Conservation (phyloP, 1,140 invertebrate species). For the Sarcophaga peregrina region DNA sequence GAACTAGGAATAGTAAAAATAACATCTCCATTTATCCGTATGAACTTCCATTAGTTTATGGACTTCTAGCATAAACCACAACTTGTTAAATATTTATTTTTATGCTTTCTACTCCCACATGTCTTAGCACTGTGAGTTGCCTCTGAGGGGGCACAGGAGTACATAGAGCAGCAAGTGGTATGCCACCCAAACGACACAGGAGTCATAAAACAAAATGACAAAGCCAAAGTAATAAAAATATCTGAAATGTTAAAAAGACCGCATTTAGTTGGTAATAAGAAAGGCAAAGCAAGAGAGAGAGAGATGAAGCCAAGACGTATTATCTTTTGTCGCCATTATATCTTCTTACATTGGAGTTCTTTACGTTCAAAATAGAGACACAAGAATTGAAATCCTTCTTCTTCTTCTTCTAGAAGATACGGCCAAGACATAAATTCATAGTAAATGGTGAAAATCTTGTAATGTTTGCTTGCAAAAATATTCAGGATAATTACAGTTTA, state of each 20-base stretch:
- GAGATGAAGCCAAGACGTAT: background rate
- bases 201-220: conserved; percentile 10
- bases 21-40: background rate
- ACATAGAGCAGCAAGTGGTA: background rate
- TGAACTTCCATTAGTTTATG: conserved; percentile 1
- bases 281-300: background rate
- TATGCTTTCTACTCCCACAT: background rate
- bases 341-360: background rate
- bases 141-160: background rate
- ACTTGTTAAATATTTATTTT: conserved; percentile 16
- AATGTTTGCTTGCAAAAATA: background rate
- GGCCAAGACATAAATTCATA: background rate
- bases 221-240: background rate
- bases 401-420: background rate
- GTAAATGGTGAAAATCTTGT: background rate
- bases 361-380: background rate
- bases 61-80: background rate
- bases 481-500: background rate
- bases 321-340: background rate
- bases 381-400: background rate
- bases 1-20: background rate
- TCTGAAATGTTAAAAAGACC: background rate
- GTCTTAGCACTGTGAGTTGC: background rate
- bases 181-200: background rate
- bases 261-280: background rate